These are phyloP conservation scores for Fregata magnificens DNA, from an alignment of 2,113 vertebrate species.

Conservation along the genomic window DNA sequence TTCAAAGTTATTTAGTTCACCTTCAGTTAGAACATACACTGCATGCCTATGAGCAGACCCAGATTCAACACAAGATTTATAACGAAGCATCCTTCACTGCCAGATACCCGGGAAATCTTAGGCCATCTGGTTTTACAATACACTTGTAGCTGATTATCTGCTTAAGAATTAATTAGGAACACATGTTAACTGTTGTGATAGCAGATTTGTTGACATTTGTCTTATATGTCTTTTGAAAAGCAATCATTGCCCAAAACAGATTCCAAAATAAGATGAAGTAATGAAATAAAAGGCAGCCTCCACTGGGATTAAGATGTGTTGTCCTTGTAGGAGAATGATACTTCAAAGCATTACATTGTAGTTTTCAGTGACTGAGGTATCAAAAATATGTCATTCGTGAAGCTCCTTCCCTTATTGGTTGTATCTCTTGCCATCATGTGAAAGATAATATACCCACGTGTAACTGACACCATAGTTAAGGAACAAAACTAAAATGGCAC, in stretches of 20 bases:
- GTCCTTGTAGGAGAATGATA: not conserved
- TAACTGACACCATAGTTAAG: not conserved
- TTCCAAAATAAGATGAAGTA: not conserved
- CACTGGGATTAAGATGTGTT: not conserved
- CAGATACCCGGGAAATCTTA: conserved; percentile 13
- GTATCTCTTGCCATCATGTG: not conserved
- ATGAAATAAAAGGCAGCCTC: not conserved
- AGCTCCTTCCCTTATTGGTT: not conserved
- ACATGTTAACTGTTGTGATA: not conserved
- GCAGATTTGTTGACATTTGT: conserved; percentile 36
- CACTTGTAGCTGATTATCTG: not conserved
- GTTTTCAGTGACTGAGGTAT: not conserved
- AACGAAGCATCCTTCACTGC: not conserved
- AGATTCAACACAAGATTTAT: not conserved
- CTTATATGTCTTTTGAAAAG: not conserved
- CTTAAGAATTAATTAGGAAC: conserved; percentile 34
- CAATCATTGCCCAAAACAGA: not conserved
- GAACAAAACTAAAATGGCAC: not conserved
- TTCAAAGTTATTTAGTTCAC: not conserved
- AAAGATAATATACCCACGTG: not conserved
- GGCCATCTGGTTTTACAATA: not conserved
- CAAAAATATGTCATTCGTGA: not conserved
- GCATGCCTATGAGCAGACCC: not conserved
- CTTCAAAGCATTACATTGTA: not conserved
- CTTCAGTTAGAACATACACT: not conserved